Conservation (phyloP, 2,888 invertebrate genomes). For the Athrips mouffetella region DNA sequence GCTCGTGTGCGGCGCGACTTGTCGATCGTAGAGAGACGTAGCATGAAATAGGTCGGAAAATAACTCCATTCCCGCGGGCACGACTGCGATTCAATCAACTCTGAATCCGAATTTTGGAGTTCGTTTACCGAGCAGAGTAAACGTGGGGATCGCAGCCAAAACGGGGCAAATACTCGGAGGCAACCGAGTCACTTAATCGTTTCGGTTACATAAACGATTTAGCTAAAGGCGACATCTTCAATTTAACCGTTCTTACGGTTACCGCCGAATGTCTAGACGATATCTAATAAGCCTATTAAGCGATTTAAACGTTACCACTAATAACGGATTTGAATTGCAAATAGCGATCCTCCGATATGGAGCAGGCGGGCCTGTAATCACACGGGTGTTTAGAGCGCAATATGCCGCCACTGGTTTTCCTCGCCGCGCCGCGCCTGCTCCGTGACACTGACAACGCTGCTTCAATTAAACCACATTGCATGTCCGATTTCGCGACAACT, state of each 20-base stretch:
- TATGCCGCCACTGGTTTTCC: slow-evolving; percentile 9
- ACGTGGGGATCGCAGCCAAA: slow-evolving; percentile 53
- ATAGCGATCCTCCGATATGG: slow-evolving; percentile 46
- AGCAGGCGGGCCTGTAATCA: slow-evolving; percentile 49
- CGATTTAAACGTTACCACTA: slow-evolving; percentile 23
- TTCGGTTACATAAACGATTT: slow-evolving; percentile 5
- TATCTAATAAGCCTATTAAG: slow-evolving; percentile 24
- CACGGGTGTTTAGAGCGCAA: slow-evolving; percentile 31
- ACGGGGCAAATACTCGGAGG: slow-evolving; percentile 47
- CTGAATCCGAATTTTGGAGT: slow-evolving; percentile 74
- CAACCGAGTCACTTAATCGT: slow-evolving; percentile 22
- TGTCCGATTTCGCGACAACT: slow-evolving; percentile 33
- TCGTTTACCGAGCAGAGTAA: slow-evolving; percentile 66
- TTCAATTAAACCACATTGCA: slow-evolving; percentile 39
- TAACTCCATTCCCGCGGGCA: slow-evolving; percentile 70
- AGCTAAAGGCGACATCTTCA: slow-evolving; percentile 4
- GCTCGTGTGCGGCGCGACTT: slow-evolving; percentile 39
- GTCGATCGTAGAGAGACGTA: slow-evolving; percentile 41
- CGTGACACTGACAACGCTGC: slow-evolving; percentile 8
- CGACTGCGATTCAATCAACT: slow-evolving; percentile 72
- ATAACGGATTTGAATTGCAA: slow-evolving; percentile 52
- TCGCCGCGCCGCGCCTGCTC: no score
- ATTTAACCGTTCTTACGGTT: slow-evolving; percentile 15
- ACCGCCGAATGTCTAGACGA: slow-evolving; percentile 13
- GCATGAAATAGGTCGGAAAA: slow-evolving; percentile 74